A percentile compares a stretch with the other conserved stretches of the same genome.
These are phyloP conservation scores for Cydia amplana DNA, from an alignment of 1,140 invertebrate species.

Conservation along the genomic window DNA sequence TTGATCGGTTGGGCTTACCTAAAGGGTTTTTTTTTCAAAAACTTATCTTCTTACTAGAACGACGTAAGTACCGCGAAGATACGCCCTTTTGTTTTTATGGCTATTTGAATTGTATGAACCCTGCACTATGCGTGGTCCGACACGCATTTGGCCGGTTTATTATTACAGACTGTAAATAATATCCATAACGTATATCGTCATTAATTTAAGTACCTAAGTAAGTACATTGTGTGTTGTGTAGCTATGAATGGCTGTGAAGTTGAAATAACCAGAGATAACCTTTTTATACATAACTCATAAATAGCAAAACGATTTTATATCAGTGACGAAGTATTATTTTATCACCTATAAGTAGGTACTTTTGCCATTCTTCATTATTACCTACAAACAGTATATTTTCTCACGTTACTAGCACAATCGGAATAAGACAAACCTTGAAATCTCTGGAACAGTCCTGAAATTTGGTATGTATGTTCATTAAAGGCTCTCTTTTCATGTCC, in stretches of 20 bases:
- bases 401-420: not conserved
- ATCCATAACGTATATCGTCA: not conserved
- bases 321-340: not conserved
- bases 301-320: not conserved
- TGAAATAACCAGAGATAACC: not conserved
- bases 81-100: too few relatives aligned
- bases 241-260: not conserved
- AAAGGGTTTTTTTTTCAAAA: too few relatives aligned
- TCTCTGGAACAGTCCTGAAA: too few relatives aligned
- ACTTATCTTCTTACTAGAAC: too few relatives aligned
- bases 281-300: constrained; percentile 8
- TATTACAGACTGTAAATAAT: not conserved
- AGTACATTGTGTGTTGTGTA: not conserved
- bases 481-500: too few relatives aligned
- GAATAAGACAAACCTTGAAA: too few relatives aligned
- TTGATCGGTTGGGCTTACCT: too few relatives aligned
- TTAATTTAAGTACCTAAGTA: not conserved
- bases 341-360: not conserved
- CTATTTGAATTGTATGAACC: too few relatives aligned
- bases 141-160: not conserved
- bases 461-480: too few relatives aligned
- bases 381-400: not conserved
- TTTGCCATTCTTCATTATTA: not conserved
- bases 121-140: too few relatives aligned
- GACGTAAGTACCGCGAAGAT: too few relatives aligned